These are phyloP conservation scores for Strigamia maritima DNA, from an alignment of 2,888 invertebrate genomes.

Conservation along the genomic window DNA sequence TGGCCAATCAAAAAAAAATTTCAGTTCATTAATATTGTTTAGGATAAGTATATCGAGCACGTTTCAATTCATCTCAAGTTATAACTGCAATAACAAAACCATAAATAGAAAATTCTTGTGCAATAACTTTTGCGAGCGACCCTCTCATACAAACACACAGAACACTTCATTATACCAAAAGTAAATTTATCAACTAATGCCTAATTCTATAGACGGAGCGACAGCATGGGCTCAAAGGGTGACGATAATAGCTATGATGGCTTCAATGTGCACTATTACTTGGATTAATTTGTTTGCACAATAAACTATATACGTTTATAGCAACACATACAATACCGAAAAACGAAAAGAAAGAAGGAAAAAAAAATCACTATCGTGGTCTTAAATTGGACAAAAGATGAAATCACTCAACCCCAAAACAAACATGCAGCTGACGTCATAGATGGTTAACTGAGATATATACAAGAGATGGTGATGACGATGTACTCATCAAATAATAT, in stretches of 20 bases:
- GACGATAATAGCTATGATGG: conserved; percentile 18
- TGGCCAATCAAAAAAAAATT: too few species aligned
- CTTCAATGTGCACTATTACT: conserved; percentile 4
- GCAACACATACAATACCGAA: conserved; percentile 1
- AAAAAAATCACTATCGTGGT: background rate
- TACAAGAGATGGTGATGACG: background rate
- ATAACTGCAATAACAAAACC: background rate
- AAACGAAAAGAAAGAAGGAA: background rate
- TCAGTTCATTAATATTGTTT: too few species aligned
- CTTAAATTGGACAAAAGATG: conserved; percentile 27
- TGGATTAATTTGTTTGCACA: conserved; percentile 27
- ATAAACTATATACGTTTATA: conserved; percentile 15
- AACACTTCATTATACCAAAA: background rate
- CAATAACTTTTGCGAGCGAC: background rate
- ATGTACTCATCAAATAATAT: conserved; percentile 27
- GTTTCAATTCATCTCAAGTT: too few species aligned
- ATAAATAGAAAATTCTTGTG: background rate
- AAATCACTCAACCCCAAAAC: conserved; percentile 29
- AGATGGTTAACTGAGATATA: background rate
- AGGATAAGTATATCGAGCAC: too few species aligned
- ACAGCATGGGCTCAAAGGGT: background rate
- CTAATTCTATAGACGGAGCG: background rate
- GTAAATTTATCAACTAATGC: conserved; percentile 13
- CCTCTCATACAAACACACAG: too few species aligned
- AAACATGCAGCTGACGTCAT: conserved; percentile 14